Evolutionary conservation across 2,888 invertebrate species (phyloP).

Genomic region (Thereva unica): DNA sequence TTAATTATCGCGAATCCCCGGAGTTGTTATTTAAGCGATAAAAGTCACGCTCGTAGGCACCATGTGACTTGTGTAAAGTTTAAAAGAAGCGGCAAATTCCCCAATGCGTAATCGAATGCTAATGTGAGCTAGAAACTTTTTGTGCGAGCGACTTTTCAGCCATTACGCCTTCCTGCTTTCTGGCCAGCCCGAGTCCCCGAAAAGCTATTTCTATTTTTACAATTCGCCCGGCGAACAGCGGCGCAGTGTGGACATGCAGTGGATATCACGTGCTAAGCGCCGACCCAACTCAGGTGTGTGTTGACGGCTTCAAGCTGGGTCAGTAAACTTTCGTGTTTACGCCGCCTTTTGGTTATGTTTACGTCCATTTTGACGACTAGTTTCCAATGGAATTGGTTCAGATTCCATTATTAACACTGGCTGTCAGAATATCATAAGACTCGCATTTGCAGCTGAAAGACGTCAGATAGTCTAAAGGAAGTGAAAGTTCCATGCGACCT

Average conservation of each 20-base stretch:
- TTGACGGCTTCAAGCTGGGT: neutral
- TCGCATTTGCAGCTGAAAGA: no score
- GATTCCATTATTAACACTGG: no score
- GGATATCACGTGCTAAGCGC: constrained; percentile 1
- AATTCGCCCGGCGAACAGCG: neutral
- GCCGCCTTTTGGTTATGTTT: no score
- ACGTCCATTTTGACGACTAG: no score
- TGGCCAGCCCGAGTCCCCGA: neutral
- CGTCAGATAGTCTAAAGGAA: no score
- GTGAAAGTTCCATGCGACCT: no score
- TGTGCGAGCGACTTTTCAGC: neutral
- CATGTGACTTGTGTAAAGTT: neutral
- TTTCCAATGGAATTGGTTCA: no score
- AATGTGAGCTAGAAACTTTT: neutral
- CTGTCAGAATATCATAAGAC: no score
- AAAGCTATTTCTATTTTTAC: neutral
- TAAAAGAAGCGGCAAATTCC: neutral
- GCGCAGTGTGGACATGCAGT: neutral
- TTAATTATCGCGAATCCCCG: no score
- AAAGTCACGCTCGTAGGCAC: no score
- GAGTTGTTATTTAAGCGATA: no score
- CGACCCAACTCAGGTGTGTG: neutral
- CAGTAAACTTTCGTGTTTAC: constrained; percentile 11
- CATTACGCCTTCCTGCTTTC: constrained; percentile 1
- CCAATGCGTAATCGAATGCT: constrained; percentile 9